Conservation (phyloP, 2,113 vertebrate species). For the Prietella phreatophila region DNA sequence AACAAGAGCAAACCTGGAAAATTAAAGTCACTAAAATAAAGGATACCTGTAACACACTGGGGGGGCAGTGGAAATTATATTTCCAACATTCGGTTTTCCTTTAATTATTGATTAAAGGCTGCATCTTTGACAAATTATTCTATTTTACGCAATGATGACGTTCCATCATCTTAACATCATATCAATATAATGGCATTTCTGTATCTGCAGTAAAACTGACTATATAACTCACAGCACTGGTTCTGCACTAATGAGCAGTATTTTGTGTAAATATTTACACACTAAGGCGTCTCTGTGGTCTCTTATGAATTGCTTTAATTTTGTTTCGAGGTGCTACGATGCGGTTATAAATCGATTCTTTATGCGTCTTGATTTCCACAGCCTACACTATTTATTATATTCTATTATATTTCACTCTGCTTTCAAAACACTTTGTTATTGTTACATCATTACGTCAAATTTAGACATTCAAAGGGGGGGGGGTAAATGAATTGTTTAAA, state of each 20-base stretch:
- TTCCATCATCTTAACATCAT: not conserved
- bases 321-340: not conserved
- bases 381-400: not conserved
- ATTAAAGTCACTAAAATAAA: not conserved
- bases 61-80: not conserved
- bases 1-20: not conserved
- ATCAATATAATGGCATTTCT: not conserved
- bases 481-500: not conserved
- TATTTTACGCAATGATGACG: not conserved
- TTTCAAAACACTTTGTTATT: not conserved
- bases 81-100: not conserved
- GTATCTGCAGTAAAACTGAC: not conserved
- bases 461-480: not conserved
- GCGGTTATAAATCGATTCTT: not conserved
- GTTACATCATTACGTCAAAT: not conserved
- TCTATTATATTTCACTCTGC: not conserved
- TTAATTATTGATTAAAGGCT: too few species aligned
- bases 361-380: not conserved
- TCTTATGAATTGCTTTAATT: not conserved
- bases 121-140: not conserved
- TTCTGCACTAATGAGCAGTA: not conserved
- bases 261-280: conserved; percentile 2
- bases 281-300: conserved; percentile 1
- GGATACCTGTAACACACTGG: not conserved
- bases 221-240: not conserved